Evolutionary conservation across 2,113 vertebrate species (phyloP), one percentile per base, ranked within the genome.

Genomic region (Mellivora capensis): DNA sequence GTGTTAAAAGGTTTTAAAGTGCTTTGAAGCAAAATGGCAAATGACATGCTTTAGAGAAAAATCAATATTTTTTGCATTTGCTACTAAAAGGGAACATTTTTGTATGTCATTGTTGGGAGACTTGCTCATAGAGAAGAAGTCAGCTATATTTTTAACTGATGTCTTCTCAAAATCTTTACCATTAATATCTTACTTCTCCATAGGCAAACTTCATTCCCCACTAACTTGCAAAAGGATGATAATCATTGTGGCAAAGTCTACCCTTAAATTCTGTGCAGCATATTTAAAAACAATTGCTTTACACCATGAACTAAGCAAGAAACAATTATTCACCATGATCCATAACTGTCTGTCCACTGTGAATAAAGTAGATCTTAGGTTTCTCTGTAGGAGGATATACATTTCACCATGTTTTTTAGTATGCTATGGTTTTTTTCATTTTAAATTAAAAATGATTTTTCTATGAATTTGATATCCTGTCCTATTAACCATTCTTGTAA

Each of bases 61-160:
- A 98, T 99, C 98, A 97, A 97, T 98, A 97, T 25, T 82, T 97
- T 97, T 94, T 97, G 86, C 97, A 97, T 97, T 98, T 98, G 80
- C 92, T 91, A 89, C 67, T 95, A 90, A 97, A 98, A 97, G 61
- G 79, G 79, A 97, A 86, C 49, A 92, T 96, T 98, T 95, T 42
- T 94, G 95, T 93, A 49, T 96, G 96, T 96, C 81, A 93, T 57
- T 98, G 87, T 85, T 92, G 87, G 39, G 61, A 95, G 49, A 95
- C n/a, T 72, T 1, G 0, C 82, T 97, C 59, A 27, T 62, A 96
- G 74, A 97, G 62, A 98, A 97, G 10, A 85, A 98, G 13, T 27
- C 85, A 80, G 31, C 42, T 96, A n/a, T 69, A 87, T 96, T 98
- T 98, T 98, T 98, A 98, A 97, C 96, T 93, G 17, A 98, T 93